These are phyloP conservation scores for Pyrrhia umbra DNA, from an alignment of 2,888 invertebrate species.

Conservation along the genomic window DNA sequence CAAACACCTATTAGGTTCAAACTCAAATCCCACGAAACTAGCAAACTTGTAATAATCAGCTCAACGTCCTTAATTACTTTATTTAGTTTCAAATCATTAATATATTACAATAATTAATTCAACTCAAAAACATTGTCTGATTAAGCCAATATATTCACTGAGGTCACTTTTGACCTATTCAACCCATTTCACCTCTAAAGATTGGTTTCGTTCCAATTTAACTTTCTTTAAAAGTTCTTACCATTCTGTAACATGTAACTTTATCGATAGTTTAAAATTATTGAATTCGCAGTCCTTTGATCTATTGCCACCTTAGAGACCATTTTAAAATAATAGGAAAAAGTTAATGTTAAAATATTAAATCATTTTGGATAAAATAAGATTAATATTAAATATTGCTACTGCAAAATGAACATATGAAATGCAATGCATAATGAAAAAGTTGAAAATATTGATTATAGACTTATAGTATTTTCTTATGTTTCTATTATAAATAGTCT, in stretches of 20 bases:
- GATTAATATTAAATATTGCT: too few relatives aligned
- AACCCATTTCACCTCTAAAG: conserved; percentile 3
- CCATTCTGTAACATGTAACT: conserved; percentile 26
- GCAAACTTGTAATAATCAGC: neutral
- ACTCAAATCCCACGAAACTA: neutral
- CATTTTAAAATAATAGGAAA: too few relatives aligned
- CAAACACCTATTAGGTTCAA: too few relatives aligned
- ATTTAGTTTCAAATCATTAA: conserved; percentile 12
- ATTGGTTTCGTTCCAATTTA: conserved; percentile 42
- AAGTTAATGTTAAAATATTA: too few relatives aligned
- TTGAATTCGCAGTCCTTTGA: conserved; percentile 14
- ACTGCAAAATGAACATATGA: too few relatives aligned
- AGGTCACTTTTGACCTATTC: conserved; percentile 5
- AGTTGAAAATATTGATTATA: too few relatives aligned
- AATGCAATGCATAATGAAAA: too few relatives aligned
- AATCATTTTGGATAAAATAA: too few relatives aligned
- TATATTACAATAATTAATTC: conserved; percentile 22
- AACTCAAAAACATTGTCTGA: conserved; percentile 2
- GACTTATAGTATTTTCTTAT: too few relatives aligned
- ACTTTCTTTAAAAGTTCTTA: conserved; percentile 32
- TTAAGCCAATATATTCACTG: conserved; percentile 3
- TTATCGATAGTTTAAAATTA: conserved; percentile 37
- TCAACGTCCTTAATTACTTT: conserved; percentile 3
- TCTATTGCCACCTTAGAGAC: neutral
- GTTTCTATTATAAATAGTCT: too few relatives aligned